These are phyloP conservation scores for Hoplostethus mediterraneus DNA, from an alignment of 2,797 vertebrate genomes.

Conservation along the genomic window DNA sequence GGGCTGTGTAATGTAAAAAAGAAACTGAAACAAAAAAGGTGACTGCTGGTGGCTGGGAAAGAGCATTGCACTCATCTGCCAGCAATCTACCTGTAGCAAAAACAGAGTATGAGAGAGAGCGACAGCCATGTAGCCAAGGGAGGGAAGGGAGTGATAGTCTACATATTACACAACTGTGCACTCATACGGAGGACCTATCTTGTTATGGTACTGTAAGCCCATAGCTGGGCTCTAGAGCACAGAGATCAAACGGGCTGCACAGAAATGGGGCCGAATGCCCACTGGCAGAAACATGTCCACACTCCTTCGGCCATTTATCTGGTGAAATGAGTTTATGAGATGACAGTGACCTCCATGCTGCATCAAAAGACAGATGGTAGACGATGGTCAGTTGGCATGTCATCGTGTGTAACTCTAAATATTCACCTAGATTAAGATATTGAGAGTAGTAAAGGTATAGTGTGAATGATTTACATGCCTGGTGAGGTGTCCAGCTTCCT, in stretches of 20 bases:
- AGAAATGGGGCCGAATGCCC: conserved; percentile 41
- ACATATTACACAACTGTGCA: too few species aligned
- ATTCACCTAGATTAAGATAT: conserved; percentile 67
- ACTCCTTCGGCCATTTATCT: conserved; percentile 41
- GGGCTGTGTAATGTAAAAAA: too few species aligned
- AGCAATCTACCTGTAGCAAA: too few species aligned
- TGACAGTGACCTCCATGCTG: conserved; percentile 73
- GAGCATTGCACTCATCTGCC: too few species aligned
- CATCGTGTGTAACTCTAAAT: conserved; percentile 55
- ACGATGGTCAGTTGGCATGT: conserved; percentile 47
- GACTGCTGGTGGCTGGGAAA: too few species aligned
- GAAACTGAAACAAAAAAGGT: too few species aligned
- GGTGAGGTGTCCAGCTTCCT: conserved; percentile 50
- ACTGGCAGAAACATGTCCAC: conserved; percentile 38
- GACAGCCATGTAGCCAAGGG: too few species aligned
- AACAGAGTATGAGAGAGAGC: too few species aligned
- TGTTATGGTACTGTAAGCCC: too few species aligned
- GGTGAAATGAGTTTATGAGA: conserved; percentile 44
- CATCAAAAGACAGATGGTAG: conserved; percentile 61
- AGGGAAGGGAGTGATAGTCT: too few species aligned
- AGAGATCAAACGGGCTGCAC: background rate
- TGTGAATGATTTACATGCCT: conserved; percentile 62
- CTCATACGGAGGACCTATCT: too few species aligned
- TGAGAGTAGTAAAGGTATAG: conserved; percentile 47
- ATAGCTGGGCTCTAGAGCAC: background rate